phyloP scores from a whole-genome alignment of 2,113 vertebrate genomes.

The Struthio camelus region DNA sequence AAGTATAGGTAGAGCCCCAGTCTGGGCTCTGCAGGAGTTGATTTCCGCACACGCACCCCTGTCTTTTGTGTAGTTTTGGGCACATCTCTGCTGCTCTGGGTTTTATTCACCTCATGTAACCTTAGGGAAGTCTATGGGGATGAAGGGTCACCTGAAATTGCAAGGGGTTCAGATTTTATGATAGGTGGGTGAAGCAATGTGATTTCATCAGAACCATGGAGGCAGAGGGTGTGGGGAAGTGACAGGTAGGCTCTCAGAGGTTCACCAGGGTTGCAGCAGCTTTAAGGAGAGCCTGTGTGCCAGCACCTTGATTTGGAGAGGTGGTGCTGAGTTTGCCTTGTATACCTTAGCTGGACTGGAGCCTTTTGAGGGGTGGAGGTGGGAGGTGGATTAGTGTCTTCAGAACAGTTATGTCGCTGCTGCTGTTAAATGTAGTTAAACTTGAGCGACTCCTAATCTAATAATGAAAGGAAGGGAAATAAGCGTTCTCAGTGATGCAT shows the following conservation, averaged over 20 bases:
- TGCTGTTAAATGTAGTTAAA: constrained; percentile 70
- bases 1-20: neutral
- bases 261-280: neutral
- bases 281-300: neutral
- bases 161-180: neutral
- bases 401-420: constrained; percentile 10
- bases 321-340: neutral
- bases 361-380: neutral
- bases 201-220: neutral
- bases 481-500: constrained; percentile 67
- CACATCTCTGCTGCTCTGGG: neutral
- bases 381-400: constrained; percentile 29
- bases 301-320: neutral
- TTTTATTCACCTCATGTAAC: neutral
- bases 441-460: constrained; percentile 63
- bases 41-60: neutral
- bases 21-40: neutral
- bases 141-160: neutral
- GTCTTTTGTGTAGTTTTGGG: neutral
- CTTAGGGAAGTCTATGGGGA: rapidly evolving
- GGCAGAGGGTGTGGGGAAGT: neutral
- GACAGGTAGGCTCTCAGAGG: neutral
- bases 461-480: constrained; percentile 70
- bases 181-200: rapidly evolving
- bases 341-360: neutral